Evolutionary conservation across 2,888 invertebrate species (phyloP).

Genomic region (Mesorhabditis belari): DNA sequence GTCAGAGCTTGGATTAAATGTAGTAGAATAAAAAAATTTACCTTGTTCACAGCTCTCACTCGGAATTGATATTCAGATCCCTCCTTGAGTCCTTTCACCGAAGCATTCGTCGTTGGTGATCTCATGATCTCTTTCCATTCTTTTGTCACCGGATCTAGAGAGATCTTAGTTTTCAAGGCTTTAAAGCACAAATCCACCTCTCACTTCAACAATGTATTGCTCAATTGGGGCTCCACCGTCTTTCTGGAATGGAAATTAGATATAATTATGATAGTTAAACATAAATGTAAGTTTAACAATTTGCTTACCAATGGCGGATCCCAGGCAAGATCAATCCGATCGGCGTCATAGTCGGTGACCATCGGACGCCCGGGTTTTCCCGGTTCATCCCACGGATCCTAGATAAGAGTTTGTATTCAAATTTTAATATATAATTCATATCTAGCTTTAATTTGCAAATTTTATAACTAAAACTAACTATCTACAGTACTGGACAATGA

Average conservation of each 20-base stretch:
- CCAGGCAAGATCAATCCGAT: slow-evolving; percentile 86
- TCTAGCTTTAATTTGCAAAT: no score
- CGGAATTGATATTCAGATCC: slow-evolving; percentile 85
- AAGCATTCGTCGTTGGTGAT: slow-evolving; percentile 54
- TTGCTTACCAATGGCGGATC: slow-evolving; percentile 72
- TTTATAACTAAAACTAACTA: no score
- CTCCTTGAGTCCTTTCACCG: slow-evolving; percentile 75
- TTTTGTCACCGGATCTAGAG: slow-evolving; percentile 75
- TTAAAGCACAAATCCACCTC: slow-evolving; percentile 55
- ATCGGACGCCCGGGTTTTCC: slow-evolving; percentile 78
- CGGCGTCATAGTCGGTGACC: slow-evolving; percentile 88
- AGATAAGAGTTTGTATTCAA: no score
- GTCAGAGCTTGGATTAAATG: no score
- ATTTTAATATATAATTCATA: no score
- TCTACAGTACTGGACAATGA: no score
- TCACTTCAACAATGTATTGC: slow-evolving; percentile 69
- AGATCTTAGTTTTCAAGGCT: slow-evolving; percentile 80
- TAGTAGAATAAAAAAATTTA: no score
- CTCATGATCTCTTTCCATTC: slow-evolving; percentile 49
- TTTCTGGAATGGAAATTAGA: no score
- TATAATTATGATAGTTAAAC: no score
- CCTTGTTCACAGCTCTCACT: slow-evolving; percentile 77
- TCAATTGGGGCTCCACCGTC: slow-evolving; percentile 67
- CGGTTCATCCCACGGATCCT: slow-evolving; percentile 68
- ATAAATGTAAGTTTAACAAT: no score